Base-by-base conservation (phyloP, 2,113 vertebrate genomes). In the Serinus canaria region DNA sequence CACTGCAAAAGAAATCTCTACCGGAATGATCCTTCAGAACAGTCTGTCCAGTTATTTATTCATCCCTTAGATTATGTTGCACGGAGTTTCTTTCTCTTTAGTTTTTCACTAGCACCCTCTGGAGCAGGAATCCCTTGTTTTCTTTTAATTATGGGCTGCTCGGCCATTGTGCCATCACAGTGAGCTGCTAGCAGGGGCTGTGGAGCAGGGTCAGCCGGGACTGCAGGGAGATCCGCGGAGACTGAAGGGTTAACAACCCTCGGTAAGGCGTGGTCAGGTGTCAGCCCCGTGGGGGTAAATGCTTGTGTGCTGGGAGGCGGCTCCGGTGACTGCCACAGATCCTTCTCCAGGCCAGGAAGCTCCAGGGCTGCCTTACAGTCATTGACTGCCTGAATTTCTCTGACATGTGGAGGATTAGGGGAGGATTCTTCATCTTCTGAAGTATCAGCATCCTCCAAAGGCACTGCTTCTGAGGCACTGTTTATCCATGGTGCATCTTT, bases 91-190 rank as follows among this genome's bases (percentile, higher is more conserved):
- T 96, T 98, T 31, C 92, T 96, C 77, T 88, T 94, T 7, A 49
- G 75, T 28, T 93, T 98, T 56, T 98, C 97, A 10, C 24, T 52
- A 10, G n/a, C 39, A 21, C 79, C 49, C 52, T 98, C 98, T 22
- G 74, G 43, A 15, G 87, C 33, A 25, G 91, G 10, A 14, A 92
- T 78, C 22, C 87, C 95, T 67, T 95, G 92, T 80, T 98, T 98
- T 59, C 98, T 97, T 90, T 98, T 98, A 17, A 39, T 69, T 2
- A 94, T 30, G 4, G 44, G 5, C 31, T 68, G 39, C 37, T 50
- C 49, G 14, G 66, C 73, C 21, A 3, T 35, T 30, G 23, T 69
- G 9, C 74, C 52, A 16, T 76, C 94, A 21, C 52, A 63, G 46
- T 43, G 87, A 7, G 30, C 75, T 52, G 62, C 3, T 0, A 60